Conservation (phyloP, 92 coral and sea anemone species). For the Umimayanthus chanpuru region DNA sequence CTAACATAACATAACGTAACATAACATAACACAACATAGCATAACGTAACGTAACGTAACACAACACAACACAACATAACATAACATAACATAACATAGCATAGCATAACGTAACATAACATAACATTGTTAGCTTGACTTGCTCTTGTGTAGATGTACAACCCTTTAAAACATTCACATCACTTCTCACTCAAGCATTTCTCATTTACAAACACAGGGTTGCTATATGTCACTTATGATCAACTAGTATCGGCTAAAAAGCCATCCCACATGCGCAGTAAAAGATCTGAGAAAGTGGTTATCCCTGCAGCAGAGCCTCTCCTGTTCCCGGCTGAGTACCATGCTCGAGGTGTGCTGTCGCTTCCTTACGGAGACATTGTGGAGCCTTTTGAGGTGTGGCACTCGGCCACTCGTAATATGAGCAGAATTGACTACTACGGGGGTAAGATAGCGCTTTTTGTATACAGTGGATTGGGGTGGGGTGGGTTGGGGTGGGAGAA, state of each 20-base stretch:
- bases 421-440: slow-evolving; percentile 97
- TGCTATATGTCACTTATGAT: slow-evolving; percentile 16
- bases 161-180: not conserved
- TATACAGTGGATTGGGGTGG: not conserved
- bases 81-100: no score
- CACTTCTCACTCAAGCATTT: not conserved
- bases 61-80: no score
- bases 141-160: not conserved
- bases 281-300: not conserved
- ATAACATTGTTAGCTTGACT: no score
- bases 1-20: no score
- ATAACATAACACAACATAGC: no score
- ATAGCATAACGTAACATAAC: no score
- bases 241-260: not conserved
- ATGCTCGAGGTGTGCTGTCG: slow-evolving; percentile 88
- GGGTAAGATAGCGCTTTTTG: slow-evolving; percentile 55
- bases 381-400: slow-evolving; percentile 99
- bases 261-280: not conserved
- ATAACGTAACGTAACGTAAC: no score
- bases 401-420: slow-evolving; percentile 84
- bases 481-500: no score
- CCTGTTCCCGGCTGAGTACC: slow-evolving; percentile 86
- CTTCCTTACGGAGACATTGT: slow-evolving; percentile 98
- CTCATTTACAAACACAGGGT: not conserved
- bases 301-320: slow-evolving; percentile 38